Evolutionary conservation across 2,113 vertebrate species (phyloP), one percentile per base, ranked within the genome.

Genomic region (Mesembrinibis cayennensis): DNA sequence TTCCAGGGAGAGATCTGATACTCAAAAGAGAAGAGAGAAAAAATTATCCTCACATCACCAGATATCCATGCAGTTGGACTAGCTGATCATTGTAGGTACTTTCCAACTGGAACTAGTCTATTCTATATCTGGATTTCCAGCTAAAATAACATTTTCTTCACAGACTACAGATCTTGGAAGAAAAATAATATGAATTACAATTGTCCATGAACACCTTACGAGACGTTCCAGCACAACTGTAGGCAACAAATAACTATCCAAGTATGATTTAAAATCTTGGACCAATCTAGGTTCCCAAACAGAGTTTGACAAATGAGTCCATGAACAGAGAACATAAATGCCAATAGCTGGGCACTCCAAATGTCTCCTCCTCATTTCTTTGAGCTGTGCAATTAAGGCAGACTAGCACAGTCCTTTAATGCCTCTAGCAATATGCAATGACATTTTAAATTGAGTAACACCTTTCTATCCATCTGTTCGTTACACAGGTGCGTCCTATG

Each of bases 261-360:
- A 92, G 71, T 40, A 67, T 66, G n/a, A 93, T 83, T 90, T 76
- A 84, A 96, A 87, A 82, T 70, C 85, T 86, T 91, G 72, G 52
- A 44, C 34, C 19, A 49, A 34, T 36, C 30, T 47, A 27, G 5
- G 27, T 38, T 94, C 45, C 71, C 56, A 80, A 78, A 82, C 76
- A 80, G 79, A 87, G 69, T 80, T 71, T 90, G 76, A 86, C 50
- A 82, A 91, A 89, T 18, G 9, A 71, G 49, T 58, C 62, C 22
- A 32, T 9, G 42, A 87, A 65, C 12, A 93, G 21, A 82, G 45
- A 95, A 73, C 42, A 53, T 32, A 82, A 73, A 50, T n/a, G 34
- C 58, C 58, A 84, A 32, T 42, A 47, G 20, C 23, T 89, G 42
- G 52, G 47, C 26, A 44, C 27, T 78, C 34, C 67, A 90, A 40